phyloP scores from a whole-genome alignment of 2,888 invertebrate species.

The Pycnomerus fuliginosus region DNA sequence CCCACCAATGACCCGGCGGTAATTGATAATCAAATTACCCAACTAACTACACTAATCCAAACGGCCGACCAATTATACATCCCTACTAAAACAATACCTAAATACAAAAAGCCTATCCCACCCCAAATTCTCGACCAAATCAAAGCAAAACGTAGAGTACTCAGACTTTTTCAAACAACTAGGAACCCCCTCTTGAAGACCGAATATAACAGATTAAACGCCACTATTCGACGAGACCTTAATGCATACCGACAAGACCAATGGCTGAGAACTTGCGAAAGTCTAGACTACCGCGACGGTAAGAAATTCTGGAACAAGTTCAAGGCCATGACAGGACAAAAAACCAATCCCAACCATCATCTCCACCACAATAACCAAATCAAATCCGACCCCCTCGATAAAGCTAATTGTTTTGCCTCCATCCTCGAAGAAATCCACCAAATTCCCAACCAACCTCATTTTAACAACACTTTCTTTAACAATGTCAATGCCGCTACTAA shows the following conservation, averaged over 20 bases:
- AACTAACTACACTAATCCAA: background rate
- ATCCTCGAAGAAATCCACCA: conserved; percentile 6
- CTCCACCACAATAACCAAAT: background rate
- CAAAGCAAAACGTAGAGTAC: background rate
- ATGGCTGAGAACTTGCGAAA: background rate
- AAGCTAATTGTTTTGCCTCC: background rate
- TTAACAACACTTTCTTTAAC: background rate
- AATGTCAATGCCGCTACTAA: conserved; percentile 1
- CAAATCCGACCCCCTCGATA: background rate
- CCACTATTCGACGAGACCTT: background rate
- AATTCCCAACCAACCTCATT: conserved; percentile 2
- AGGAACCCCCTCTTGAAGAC: background rate
- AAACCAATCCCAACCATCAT: background rate
- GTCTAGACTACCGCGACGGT: background rate
- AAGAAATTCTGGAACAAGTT: conserved; percentile 1
- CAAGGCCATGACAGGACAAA: conserved; percentile 4
- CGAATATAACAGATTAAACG: background rate
- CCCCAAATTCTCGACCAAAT: background rate
- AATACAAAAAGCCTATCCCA: background rate
- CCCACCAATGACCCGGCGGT: background rate
- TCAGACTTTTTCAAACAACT: background rate
- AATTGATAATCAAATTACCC: background rate
- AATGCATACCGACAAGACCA: conserved; percentile 1
- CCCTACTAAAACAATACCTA: background rate
- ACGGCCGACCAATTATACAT: background rate